These are phyloP conservation scores for Gyrodactylus bullatarudis DNA, from an alignment of 1,140 invertebrate species.

Conservation along the genomic window DNA sequence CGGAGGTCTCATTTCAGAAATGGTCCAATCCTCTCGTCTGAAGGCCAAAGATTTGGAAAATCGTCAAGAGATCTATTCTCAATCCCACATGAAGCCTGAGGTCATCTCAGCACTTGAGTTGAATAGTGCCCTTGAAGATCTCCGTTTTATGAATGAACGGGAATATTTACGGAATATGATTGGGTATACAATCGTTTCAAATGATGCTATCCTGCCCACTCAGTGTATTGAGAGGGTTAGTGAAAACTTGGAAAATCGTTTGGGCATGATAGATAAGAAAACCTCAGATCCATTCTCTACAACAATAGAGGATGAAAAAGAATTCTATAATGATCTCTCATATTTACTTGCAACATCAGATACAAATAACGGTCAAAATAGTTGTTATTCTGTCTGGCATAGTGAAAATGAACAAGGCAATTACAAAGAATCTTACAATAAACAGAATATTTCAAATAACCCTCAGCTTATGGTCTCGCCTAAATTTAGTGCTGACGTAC, in stretches of 20 bases:
- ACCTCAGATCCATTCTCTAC: background rate
- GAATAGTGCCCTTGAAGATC: background rate
- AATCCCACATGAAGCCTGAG: background rate
- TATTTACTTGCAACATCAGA: background rate
- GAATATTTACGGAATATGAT: background rate
- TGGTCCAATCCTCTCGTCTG: background rate
- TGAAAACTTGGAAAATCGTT: background rate
- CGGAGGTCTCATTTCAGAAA: background rate
- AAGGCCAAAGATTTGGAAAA: background rate
- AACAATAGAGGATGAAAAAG: background rate
- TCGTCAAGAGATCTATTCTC: background rate
- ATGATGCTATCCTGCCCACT: background rate
- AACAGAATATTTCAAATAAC: background rate
- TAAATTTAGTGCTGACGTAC: background rate
- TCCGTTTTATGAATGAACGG: background rate
- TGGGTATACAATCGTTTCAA: background rate
- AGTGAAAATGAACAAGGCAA: background rate
- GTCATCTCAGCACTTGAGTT: background rate
- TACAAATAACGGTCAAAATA: background rate
- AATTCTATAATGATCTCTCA: background rate
- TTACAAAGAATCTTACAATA: background rate
- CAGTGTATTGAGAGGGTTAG: background rate
- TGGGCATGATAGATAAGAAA: background rate
- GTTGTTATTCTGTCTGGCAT: background rate
- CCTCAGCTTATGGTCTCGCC: background rate